phyloP scores from a whole-genome alignment of 2,888 invertebrate species.

The Slavum lentiscoides region DNA sequence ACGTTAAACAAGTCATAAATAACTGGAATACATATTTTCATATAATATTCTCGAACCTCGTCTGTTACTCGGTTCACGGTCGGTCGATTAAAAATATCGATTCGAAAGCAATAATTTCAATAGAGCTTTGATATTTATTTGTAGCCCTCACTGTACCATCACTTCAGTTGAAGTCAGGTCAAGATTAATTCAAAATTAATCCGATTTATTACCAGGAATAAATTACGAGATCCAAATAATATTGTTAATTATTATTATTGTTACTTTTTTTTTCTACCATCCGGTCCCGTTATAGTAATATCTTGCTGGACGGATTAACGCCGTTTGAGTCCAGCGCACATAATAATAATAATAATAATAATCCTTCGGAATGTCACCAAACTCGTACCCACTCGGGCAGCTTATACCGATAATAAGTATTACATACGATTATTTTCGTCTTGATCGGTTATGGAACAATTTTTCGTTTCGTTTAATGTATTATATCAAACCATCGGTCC shows the following conservation, averaged over 20 bases:
- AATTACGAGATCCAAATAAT: neutral
- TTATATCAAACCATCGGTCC: too few species aligned
- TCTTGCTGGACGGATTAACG: neutral
- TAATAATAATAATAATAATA: too few species aligned
- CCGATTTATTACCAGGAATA: neutral
- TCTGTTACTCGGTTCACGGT: neutral
- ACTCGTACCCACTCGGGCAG: neutral
- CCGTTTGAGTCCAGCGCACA: neutral
- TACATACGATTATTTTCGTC: neutral
- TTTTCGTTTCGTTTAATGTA: neutral
- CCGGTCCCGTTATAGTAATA: neutral
- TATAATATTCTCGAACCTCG: neutral
- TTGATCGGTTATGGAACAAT: neutral
- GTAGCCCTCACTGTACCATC: neutral
- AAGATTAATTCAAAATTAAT: neutral
- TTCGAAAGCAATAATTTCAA: neutral
- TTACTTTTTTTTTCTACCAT: neutral
- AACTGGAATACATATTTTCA: too few species aligned
- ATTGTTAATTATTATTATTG: neutral
- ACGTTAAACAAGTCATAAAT: neutral
- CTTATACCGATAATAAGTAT: neutral
- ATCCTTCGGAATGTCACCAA: slow-evolving; percentile 1
- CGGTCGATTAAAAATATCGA: neutral
- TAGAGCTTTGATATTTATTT: neutral
- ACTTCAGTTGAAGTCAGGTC: neutral